These are phyloP conservation scores for Austrolebias charrua DNA, from an alignment of 2,797 vertebrate species.

Conservation along the genomic window DNA sequence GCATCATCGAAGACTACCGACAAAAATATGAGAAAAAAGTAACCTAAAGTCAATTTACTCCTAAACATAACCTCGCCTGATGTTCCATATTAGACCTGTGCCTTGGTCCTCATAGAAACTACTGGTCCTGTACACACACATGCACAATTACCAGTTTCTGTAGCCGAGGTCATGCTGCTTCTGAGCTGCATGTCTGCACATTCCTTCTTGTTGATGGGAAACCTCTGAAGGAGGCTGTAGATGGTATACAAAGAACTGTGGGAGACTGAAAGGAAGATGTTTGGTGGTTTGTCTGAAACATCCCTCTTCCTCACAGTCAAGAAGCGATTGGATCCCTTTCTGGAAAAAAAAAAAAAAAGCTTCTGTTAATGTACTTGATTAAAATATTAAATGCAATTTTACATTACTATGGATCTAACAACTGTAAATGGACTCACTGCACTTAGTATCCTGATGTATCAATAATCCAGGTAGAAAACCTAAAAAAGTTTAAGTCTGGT, in stretches of 20 bases:
- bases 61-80: too few relatives aligned
- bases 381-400: neutral
- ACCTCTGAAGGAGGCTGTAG: conserved; percentile 82
- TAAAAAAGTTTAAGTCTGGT: too few relatives aligned
- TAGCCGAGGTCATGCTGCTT: conserved; percentile 66
- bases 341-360: conserved; percentile 53
- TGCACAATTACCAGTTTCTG: conserved; percentile 79
- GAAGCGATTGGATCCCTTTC: conserved; percentile 85
- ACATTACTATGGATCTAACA: neutral
- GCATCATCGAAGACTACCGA: too few relatives aligned
- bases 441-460: too few relatives aligned
- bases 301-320: conserved; percentile 90
- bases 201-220: conserved; percentile 89
- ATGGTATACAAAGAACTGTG: conserved; percentile 78
- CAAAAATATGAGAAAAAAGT: too few relatives aligned
- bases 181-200: conserved; percentile 82
- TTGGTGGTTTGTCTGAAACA: conserved; percentile 74
- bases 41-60: neutral
- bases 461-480: too few relatives aligned
- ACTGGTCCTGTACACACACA: neutral
- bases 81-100: too few relatives aligned
- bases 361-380: neutral
- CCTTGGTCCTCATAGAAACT: too few relatives aligned
- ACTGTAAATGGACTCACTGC: too few relatives aligned
- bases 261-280: conserved; percentile 83